Evolutionary conservation across 2,888 invertebrate genomes (phyloP).

Genomic region (Apamea epomidion): DNA sequence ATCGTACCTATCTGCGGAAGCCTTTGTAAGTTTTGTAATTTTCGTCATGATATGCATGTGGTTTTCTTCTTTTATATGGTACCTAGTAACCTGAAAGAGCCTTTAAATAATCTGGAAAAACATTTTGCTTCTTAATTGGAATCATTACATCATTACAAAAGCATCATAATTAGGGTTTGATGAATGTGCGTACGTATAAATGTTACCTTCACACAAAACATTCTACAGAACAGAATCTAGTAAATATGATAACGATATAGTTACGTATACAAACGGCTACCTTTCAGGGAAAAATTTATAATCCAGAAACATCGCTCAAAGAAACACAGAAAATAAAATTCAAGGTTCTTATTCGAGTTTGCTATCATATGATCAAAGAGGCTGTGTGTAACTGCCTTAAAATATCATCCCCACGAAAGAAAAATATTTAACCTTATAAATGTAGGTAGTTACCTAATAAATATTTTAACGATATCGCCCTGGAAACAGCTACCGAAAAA

Average conservation of each 20-base stretch:
- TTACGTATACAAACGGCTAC: not conserved
- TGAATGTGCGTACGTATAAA: not conserved
- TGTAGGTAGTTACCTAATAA: not conserved
- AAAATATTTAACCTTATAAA: not conserved
- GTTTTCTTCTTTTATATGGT: not conserved
- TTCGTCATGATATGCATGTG: not conserved
- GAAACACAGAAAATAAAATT: slow-evolving; percentile 2
- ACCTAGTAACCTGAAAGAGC: not conserved
- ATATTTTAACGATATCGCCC: not conserved
- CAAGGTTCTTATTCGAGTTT: not conserved
- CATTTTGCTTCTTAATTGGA: not conserved
- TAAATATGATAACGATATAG: not conserved
- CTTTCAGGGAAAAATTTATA: not conserved
- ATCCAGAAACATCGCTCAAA: not conserved
- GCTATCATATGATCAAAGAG: slow-evolving; percentile 6
- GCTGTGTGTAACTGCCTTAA: not conserved
- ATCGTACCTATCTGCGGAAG: not conserved
- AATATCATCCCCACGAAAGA: not conserved
- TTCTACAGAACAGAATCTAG: not conserved
- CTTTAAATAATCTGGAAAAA: not conserved
- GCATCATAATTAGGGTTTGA: not conserved
- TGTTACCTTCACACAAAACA: not conserved
- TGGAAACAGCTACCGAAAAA: not conserved
- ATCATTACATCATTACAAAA: too few relatives aligned
- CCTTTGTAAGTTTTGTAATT: not conserved